phyloP scores from a whole-genome alignment of 2,113 vertebrate species.

The Notothenia coriiceps region DNA sequence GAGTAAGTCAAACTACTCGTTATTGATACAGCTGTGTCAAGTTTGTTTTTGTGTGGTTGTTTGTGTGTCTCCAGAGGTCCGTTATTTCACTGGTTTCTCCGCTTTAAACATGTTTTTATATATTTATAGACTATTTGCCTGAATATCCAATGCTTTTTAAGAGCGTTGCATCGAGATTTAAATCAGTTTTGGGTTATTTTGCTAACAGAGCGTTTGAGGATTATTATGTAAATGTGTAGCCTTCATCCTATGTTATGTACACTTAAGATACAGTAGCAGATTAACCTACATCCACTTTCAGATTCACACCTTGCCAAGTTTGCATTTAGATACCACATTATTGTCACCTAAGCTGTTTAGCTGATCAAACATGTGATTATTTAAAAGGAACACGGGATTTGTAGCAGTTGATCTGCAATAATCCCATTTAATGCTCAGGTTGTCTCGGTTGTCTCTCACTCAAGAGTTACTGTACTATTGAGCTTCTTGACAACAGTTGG shows the following conservation, averaged over 20 bases:
- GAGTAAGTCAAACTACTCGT: conserved; percentile 82
- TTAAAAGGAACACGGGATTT: conserved; percentile 32
- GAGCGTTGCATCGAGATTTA: no score
- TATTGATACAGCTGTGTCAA: neutral
- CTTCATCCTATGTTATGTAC: neutral
- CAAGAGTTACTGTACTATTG: conserved; percentile 18
- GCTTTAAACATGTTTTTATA: neutral
- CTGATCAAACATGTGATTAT: conserved; percentile 49
- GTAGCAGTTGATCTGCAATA: conserved; percentile 45
- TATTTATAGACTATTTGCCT: neutral
- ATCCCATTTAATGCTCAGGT: conserved; percentile 52
- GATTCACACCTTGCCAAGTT: neutral
- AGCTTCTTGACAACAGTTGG: conserved; percentile 65
- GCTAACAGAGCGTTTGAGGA: neutral
- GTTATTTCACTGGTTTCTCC: neutral
- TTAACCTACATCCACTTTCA: conserved; percentile 2
- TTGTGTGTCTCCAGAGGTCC: neutral
- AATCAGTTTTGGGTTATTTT: neutral
- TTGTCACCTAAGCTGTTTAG: conserved; percentile 21
- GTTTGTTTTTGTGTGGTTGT: conserved; percentile 14
- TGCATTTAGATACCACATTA: neutral
- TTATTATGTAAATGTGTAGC: neutral
- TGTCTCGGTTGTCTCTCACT: conserved; percentile 43
- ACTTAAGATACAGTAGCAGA: neutral
- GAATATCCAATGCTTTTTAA: neutral